Conservation (phyloP, 2,888 invertebrate species). For the Operophtera brumata region DNA sequence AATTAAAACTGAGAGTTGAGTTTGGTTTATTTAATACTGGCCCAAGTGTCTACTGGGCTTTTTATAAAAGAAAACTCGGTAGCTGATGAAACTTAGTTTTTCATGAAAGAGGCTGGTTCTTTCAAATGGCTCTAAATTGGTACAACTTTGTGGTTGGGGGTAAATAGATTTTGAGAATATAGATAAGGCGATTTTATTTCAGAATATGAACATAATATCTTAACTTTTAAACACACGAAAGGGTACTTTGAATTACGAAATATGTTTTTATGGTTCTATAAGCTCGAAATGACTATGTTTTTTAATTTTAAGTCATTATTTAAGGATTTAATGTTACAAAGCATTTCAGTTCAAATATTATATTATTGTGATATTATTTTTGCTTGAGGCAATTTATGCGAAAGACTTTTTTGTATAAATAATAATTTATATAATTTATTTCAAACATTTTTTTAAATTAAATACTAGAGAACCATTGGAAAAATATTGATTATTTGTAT, state of each 20-base stretch:
- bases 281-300: constrained; percentile 31
- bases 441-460: background rate
- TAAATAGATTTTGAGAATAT: background rate
- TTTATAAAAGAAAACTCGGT: too few relatives aligned
- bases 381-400: constrained; percentile 36
- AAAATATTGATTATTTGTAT: background rate
- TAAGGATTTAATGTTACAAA: background rate
- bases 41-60: too few relatives aligned
- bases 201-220: background rate
- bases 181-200: constrained; percentile 42
- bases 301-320: background rate
- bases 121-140: background rate
- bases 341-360: background rate
- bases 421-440: background rate
- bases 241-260: constrained; percentile 48
- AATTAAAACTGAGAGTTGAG: too few relatives aligned
- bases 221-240: constrained; percentile 40
- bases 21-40: too few relatives aligned
- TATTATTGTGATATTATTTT: constrained; percentile 12
- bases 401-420: constrained; percentile 24
- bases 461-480: background rate
- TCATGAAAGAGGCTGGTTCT: too few relatives aligned
- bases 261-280: constrained; percentile 51
- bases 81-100: too few relatives aligned
- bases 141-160: background rate